Conservation (phyloP, 53 echinoderm and acorn worm species). For the Stichopus horrens region DNA sequence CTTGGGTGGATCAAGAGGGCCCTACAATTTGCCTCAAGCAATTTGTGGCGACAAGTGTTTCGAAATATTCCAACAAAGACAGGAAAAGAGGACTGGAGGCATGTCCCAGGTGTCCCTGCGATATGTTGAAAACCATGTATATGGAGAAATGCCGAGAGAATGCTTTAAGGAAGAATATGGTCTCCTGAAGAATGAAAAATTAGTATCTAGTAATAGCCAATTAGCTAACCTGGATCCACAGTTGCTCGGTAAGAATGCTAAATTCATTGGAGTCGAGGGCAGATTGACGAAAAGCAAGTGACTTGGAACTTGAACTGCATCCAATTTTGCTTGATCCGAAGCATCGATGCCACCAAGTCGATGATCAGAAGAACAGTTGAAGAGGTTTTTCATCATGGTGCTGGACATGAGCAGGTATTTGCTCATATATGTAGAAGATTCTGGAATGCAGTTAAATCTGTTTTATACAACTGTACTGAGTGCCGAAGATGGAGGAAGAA, state of each 20-base stretch:
- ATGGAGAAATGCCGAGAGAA: constrained; percentile 20
- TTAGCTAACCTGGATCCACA: constrained; percentile 32
- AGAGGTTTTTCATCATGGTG: constrained; percentile 46
- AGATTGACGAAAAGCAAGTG: constrained; percentile 17
- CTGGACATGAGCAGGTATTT: constrained; percentile 44
- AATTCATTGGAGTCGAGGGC: constrained; percentile 42
- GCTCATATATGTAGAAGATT: constrained; percentile 21
- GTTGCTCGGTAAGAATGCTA: constrained; percentile 25
- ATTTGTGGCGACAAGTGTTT: constrained; percentile 24
- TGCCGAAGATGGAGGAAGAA: constrained; percentile 50
- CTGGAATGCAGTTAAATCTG: constrained; percentile 27
- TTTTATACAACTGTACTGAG: constrained; percentile 32
- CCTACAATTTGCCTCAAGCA: constrained; percentile 8
- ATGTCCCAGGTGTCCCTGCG: constrained; percentile 36
- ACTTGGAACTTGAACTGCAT: constrained; percentile 25
- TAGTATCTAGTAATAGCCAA: constrained; percentile 1
- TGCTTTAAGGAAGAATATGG: constrained; percentile 23
- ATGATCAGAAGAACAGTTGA: constrained; percentile 34
- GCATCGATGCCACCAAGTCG: constrained; percentile 36
- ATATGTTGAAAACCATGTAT: constrained; percentile 30
- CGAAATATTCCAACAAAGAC: constrained; percentile 24
- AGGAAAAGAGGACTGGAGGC: background rate
- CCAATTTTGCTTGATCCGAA: constrained; percentile 37
- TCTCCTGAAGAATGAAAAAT: constrained; percentile 6
- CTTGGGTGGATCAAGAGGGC: constrained; percentile 35